Percentiles rank a stretch among this genome's conserved stretches.
Conservation (phyloP, 2,113 vertebrate species). For the Toxotes jaculatrix region DNA sequence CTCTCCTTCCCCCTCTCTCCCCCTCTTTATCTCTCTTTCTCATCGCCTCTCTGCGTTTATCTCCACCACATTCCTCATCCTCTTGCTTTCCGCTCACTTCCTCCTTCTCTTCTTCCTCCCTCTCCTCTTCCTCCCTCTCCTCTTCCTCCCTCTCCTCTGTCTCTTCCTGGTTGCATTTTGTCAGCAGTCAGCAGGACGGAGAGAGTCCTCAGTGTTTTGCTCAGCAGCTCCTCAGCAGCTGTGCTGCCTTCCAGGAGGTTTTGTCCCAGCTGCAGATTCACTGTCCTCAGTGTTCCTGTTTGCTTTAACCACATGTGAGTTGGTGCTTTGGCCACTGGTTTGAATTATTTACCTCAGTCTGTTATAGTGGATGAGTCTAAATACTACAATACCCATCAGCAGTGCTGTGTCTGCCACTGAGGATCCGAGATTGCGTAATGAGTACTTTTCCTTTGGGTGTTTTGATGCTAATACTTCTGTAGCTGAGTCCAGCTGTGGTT, state of each 20-base stretch:
- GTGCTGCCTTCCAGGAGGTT: neutral
- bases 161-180: slow-evolving; percentile 14
- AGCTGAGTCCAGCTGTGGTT: no score
- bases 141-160: slow-evolving; percentile 28
- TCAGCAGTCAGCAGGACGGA: neutral
- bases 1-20: slow-evolving; percentile 16
- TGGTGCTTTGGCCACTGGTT: no score
- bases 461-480: no score
- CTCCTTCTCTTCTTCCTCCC: slow-evolving; percentile 28
- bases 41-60: slow-evolving; percentile 58
- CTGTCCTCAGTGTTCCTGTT: neutral
- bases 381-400: no score
- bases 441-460: no score
- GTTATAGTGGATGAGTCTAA: no score
- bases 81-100: no score
- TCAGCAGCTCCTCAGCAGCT: neutral
- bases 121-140: slow-evolving; percentile 24
- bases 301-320: neutral
- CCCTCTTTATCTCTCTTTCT: slow-evolving; percentile 55
- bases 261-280: neutral
- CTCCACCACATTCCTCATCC: slow-evolving; percentile 33
- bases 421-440: no score
- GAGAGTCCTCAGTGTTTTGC: neutral
- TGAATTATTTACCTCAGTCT: no score
- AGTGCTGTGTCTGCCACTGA: no score